A percentile compares a stretch with the other conserved stretches of the same genome.
Evolutionary conservation across 2,888 invertebrate species (phyloP).

Genomic region (Dermolepida albohirtum): DNA sequence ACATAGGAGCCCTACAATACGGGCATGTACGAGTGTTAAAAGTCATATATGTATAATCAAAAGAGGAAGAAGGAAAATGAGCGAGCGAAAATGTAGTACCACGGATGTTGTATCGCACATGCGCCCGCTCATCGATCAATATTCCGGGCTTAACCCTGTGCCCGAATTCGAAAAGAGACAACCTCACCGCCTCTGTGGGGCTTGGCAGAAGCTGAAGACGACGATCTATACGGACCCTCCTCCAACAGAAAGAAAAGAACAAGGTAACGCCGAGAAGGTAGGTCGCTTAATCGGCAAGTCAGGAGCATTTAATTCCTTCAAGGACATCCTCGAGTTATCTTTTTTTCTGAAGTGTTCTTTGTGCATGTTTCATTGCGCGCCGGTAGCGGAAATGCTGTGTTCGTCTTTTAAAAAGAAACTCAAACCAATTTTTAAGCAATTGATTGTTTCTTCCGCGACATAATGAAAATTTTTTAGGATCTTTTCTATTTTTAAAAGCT

Average conservation of each 20-base stretch:
- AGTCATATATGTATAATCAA: constrained; percentile 26
- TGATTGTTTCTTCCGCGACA: too few relatives aligned
- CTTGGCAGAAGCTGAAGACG: constrained; percentile 20
- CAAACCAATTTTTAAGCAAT: too few relatives aligned
- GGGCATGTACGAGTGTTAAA: background rate
- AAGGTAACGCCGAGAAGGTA: constrained; percentile 21
- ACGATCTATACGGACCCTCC: background rate
- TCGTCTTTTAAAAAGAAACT: too few relatives aligned
- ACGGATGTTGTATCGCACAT: constrained; percentile 7
- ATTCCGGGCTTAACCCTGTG: constrained; percentile 53
- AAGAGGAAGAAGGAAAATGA: constrained; percentile 13
- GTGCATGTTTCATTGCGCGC: too few relatives aligned
- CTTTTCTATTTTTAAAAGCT: too few relatives aligned
- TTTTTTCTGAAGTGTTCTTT: too few relatives aligned
- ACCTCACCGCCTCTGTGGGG: constrained; percentile 2
- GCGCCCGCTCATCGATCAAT: constrained; percentile 27
- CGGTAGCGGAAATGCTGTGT: too few relatives aligned
- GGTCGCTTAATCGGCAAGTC: constrained; percentile 31
- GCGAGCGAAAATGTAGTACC: constrained; percentile 2
- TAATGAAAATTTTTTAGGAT: too few relatives aligned
- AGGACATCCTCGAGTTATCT: constrained; percentile 32
- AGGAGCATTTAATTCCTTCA: constrained; percentile 29
- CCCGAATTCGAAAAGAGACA: constrained; percentile 53
- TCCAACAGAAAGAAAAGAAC: constrained; percentile 14
- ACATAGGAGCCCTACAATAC: too few relatives aligned